These are phyloP conservation scores for Nibea coibor DNA, from an alignment of 2,113 vertebrate species.

Conservation along the genomic window DNA sequence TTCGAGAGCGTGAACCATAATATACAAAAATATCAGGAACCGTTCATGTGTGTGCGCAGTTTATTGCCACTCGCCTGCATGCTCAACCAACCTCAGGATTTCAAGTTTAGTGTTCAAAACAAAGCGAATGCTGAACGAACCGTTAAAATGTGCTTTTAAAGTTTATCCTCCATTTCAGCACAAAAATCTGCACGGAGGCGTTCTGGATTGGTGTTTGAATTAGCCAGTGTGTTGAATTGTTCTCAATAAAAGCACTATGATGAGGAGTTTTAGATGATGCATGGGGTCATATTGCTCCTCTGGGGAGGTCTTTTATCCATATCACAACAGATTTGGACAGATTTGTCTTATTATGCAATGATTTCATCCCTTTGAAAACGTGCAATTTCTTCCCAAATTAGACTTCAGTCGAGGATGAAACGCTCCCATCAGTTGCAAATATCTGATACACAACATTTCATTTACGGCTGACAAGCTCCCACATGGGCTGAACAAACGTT, in stretches of 20 bases:
- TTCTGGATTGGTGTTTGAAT: constrained; percentile 4
- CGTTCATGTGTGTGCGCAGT: not conserved
- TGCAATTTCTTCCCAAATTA: not conserved
- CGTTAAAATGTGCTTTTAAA: not conserved
- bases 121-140: not conserved
- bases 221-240: not conserved
- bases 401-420: constrained; percentile 10
- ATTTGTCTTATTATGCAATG: not conserved
- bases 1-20: not conserved
- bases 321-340: not conserved
- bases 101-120: not conserved
- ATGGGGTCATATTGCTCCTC: not conserved
- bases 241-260: not conserved
- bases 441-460: not conserved
- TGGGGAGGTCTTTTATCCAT: not conserved
- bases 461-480: constrained; percentile 29
- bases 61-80: not conserved
- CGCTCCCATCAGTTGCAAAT: not conserved
- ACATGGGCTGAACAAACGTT: constrained; percentile 2
- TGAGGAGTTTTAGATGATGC: not conserved
- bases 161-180: constrained; percentile 10
- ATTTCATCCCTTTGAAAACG: constrained; percentile 14
- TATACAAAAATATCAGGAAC: not conserved
- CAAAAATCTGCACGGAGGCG: not conserved
- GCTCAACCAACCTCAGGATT: not conserved